These are phyloP conservation scores for Oncorhynchus masou DNA, from an alignment of 2,113 vertebrate species.

Conservation along the genomic window DNA sequence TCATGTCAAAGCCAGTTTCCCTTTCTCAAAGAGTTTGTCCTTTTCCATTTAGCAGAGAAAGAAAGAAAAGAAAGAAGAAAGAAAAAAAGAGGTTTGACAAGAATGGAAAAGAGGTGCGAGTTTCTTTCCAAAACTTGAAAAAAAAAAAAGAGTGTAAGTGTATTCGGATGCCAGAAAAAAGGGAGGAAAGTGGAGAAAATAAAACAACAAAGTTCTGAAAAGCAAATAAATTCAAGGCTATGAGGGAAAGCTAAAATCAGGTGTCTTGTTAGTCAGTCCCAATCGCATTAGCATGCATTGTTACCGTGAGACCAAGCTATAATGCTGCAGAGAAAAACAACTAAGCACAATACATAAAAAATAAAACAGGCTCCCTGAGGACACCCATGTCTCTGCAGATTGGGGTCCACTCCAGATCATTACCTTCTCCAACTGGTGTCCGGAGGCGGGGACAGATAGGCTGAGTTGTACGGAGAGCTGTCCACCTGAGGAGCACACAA, in stretches of 20 bases:
- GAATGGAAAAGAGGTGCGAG: no score
- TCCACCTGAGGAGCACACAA: constrained; percentile 75
- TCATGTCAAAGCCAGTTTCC: constrained; percentile 40
- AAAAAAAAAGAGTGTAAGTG: neutral
- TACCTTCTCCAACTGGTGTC: constrained; percentile 92
- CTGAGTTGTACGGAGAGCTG: constrained; percentile 82
- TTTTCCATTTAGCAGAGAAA: constrained; percentile 29
- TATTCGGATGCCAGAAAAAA: constrained; percentile 9
- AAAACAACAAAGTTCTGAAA: constrained; percentile 15
- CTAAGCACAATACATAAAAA: constrained; percentile 20
- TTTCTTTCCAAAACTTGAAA: neutral
- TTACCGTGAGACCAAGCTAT: neutral
- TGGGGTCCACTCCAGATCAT: constrained; percentile 1
- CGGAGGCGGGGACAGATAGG: constrained; percentile 87
- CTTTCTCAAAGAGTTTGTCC: constrained; percentile 42
- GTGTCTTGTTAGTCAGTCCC: constrained; percentile 41
- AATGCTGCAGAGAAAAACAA: constrained; percentile 18
- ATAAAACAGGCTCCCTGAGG: constrained; percentile 26
- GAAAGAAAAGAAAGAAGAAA: constrained; percentile 13
- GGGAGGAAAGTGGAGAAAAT: neutral
- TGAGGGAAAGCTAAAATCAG: constrained; percentile 19
- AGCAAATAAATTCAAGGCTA: constrained; percentile 32
- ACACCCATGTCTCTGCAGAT: constrained; percentile 22
- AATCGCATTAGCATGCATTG: constrained; percentile 31
- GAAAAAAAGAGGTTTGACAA: no score